phyloP scores from a whole-genome alignment of 2,113 vertebrate genomes.

The Chitala chitala region DNA sequence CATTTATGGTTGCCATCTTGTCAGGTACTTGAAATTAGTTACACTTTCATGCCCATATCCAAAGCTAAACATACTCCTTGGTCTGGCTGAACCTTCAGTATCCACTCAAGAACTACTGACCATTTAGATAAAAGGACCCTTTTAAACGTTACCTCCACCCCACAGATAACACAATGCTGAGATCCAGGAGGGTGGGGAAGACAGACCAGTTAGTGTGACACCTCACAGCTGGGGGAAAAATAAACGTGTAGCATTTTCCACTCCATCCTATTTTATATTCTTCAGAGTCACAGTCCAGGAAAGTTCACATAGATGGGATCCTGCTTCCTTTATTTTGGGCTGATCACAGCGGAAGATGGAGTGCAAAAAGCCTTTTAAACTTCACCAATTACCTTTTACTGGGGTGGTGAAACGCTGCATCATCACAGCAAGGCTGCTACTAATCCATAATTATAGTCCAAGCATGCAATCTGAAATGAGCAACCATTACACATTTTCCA shows the following conservation, averaged over 20 bases:
- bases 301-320: too few relatives aligned
- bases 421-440: neutral
- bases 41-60: neutral
- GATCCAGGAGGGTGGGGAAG: neutral
- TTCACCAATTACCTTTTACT: too few relatives aligned
- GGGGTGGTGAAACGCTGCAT: neutral
- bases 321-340: neutral
- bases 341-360: neutral
- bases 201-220: neutral
- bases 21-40: neutral
- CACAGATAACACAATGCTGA: neutral
- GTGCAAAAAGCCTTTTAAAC: neutral
- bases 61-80: neutral
- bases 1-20: neutral
- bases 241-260: neutral
- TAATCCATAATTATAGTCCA: slow-evolving; percentile 8
- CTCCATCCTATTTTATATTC: too few relatives aligned
- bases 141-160: neutral
- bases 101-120: neutral
- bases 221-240: slow-evolving; percentile 3
- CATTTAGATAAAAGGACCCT: neutral
- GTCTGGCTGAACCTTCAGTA: neutral
- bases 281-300: neutral
- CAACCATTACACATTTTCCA: neutral
- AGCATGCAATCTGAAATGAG: neutral